Percentiles rank a stretch among this genome's conserved stretches.
Conservation (phyloP, 2,888 invertebrate genomes). For the Steinernema carpocapsae region DNA sequence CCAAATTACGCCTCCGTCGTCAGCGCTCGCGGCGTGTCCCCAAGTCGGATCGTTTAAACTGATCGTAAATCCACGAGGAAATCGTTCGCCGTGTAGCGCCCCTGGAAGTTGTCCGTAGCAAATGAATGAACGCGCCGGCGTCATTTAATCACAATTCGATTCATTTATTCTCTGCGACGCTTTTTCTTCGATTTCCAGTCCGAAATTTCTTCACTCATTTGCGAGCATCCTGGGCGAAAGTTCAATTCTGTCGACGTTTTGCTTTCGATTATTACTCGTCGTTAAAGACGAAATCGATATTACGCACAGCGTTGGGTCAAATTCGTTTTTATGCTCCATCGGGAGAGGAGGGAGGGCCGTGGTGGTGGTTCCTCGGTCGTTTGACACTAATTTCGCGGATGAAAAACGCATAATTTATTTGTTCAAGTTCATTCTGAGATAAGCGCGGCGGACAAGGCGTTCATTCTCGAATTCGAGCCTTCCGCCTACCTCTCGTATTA, state of each 20-base stretch:
- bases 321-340: background rate
- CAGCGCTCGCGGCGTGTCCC: background rate
- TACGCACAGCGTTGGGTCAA: slow-evolving; percentile 3
- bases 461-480: background rate
- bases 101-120: background rate
- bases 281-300: slow-evolving; percentile 7
- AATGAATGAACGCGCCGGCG: slow-evolving; percentile 29
- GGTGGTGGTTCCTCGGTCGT: slow-evolving; percentile 11
- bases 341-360: background rate
- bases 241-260: background rate
- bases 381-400: slow-evolving; percentile 22
- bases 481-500: background rate
- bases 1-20: no score
- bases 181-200: slow-evolving; percentile 3
- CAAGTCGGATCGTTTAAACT: slow-evolving; percentile 7
- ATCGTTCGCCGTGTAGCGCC: slow-evolving; percentile 12
- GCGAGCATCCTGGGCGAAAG: background rate
- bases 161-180: slow-evolving; percentile 7
- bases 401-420: slow-evolving; percentile 33
- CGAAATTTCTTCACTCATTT: background rate
- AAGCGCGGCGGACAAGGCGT: background rate
- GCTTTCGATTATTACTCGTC: no score
- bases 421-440: background rate
- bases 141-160: slow-evolving; percentile 7
- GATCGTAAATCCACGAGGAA: slow-evolving; percentile 7